These are phyloP conservation scores for Polyodon spathula DNA, from an alignment of 2,113 vertebrate species.

Conservation along the genomic window DNA sequence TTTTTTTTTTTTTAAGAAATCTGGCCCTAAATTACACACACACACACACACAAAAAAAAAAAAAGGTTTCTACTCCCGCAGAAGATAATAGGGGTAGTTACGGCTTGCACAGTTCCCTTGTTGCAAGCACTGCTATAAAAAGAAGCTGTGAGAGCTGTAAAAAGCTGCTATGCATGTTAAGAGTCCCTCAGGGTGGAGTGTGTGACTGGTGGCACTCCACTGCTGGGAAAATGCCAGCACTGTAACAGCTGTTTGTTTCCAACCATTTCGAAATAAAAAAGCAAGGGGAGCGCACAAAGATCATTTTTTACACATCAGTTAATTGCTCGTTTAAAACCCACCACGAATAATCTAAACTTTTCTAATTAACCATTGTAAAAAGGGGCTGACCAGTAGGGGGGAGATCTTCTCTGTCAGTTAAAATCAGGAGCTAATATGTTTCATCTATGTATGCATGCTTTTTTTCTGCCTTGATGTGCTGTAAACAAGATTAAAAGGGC, in stretches of 20 bases:
- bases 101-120: slow-evolving; percentile 34
- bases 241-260: background rate
- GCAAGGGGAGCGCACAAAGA: background rate
- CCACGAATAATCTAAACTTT: slow-evolving; percentile 14
- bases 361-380: slow-evolving; percentile 18
- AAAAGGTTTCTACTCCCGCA: slow-evolving; percentile 28
- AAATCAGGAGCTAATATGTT: slow-evolving; percentile 64
- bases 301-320: slow-evolving; percentile 13
- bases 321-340: slow-evolving; percentile 19
- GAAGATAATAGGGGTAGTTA: slow-evolving; percentile 40
- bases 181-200: background rate
- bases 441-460: too few species aligned
- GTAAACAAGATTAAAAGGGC: slow-evolving; percentile 71
- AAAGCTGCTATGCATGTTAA: slow-evolving; percentile 20
- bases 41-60: background rate
- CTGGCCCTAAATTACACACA: too few species aligned
- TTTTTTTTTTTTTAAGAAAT: too few species aligned
- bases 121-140: slow-evolving; percentile 30
- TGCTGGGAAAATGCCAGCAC: slow-evolving; percentile 5
- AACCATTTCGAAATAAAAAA: background rate
- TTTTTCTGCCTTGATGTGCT: slow-evolving; percentile 59
- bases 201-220: slow-evolving; percentile 5
- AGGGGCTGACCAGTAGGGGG: slow-evolving; percentile 16
- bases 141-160: slow-evolving; percentile 19
- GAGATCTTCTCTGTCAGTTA: slow-evolving; percentile 45